Conservation (phyloP, 2,797 vertebrate genomes). For the Margarornis squamiger region DNA sequence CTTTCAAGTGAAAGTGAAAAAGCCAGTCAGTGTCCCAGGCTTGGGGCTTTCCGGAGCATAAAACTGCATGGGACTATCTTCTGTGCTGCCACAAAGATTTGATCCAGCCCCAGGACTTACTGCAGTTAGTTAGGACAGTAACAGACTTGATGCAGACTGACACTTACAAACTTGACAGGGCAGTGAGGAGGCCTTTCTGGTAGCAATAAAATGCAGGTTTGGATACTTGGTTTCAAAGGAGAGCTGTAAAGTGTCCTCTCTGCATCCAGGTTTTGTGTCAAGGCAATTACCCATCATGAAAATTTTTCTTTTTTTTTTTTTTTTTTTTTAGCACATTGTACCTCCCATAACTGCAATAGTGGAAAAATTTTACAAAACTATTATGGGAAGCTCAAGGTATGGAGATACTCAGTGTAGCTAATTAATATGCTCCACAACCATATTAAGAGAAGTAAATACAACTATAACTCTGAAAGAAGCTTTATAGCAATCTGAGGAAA, state of each 20-base stretch:
- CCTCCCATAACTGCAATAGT: not conserved
- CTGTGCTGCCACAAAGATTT: not conserved
- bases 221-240: not conserved
- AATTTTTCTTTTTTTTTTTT: not conserved
- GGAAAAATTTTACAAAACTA: not conserved
- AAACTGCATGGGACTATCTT: rapidly evolving
- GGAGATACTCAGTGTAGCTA: not conserved
- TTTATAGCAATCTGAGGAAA: not conserved
- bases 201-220: not conserved
- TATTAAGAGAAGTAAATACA: not conserved
- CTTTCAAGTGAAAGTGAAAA: not conserved
- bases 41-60: not conserved
- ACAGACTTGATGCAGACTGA: not conserved
- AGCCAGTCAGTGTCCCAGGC: not conserved
- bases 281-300: not conserved
- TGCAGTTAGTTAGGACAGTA: not conserved
- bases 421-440: not conserved
- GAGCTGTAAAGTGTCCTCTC: not conserved
- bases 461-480: not conserved
- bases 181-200: not conserved
- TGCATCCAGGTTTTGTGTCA: not conserved
- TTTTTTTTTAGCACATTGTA: not conserved
- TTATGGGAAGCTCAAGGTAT: not conserved
- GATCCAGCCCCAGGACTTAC: not conserved
- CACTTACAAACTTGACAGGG: not conserved